A percentile compares a stretch with the other conserved stretches of the same genome.
phyloP scores from a whole-genome alignment of 1,140 invertebrate genomes.

The Drosophila jambulina region DNA sequence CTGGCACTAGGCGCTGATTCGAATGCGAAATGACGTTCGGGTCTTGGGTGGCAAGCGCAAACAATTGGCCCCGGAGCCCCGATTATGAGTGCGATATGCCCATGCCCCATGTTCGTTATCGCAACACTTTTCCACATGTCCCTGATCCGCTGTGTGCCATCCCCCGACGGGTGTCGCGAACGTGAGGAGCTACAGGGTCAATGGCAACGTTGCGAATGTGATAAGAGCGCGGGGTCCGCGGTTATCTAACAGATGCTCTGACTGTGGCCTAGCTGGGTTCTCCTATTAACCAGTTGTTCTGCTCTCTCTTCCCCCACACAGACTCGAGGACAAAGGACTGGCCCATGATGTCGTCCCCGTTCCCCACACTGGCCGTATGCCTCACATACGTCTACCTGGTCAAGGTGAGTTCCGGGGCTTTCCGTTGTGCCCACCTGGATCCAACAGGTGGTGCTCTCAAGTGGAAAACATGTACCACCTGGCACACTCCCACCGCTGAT shows the following conservation, averaged over 20 bases:
- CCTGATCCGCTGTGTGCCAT: background rate
- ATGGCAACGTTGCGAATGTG: slow-evolving; percentile 57
- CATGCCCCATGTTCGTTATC: slow-evolving; percentile 9
- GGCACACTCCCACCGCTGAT: slow-evolving; percentile 6
- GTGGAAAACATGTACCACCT: slow-evolving; percentile 7
- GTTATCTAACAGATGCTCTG: slow-evolving; percentile 52
- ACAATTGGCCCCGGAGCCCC: background rate
- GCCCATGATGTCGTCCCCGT: slow-evolving; percentile 93
- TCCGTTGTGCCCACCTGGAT: background rate
- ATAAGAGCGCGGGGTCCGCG: slow-evolving; percentile 46
- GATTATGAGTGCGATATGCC: background rate
- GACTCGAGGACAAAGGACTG: slow-evolving; percentile 93
- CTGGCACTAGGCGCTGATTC: slow-evolving; percentile 6
- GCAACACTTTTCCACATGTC: slow-evolving; percentile 15
- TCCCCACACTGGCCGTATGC: slow-evolving; percentile 92
- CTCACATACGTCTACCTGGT: slow-evolving; percentile 91
- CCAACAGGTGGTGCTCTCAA: slow-evolving; percentile 50
- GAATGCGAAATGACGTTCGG: slow-evolving; percentile 64
- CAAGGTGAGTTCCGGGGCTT: slow-evolving; percentile 88
- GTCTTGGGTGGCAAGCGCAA: slow-evolving; percentile 11
- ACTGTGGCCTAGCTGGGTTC: background rate
- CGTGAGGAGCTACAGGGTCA: slow-evolving; percentile 55
- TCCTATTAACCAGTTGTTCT: slow-evolving; percentile 1
- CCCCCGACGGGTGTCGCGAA: slow-evolving; percentile 8
- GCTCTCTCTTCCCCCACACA: slow-evolving; percentile 73